A percentile compares a stretch with the other conserved stretches of the same genome.
Conservation (phyloP, 37 sponge, comb jelly and placozoan species). For the Bolinopsis microptera region DNA sequence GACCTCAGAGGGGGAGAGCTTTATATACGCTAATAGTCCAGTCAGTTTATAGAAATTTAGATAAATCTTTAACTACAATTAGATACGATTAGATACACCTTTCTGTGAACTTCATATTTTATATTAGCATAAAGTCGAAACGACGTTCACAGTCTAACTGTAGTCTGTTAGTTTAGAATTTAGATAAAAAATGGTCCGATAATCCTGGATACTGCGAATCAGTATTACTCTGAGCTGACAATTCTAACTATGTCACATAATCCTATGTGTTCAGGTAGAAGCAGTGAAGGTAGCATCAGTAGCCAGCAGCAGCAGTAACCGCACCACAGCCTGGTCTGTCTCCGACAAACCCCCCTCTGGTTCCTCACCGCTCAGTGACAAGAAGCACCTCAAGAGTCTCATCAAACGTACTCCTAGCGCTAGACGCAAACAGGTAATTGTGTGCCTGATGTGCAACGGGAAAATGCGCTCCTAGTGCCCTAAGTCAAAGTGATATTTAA, state of each 20-base stretch:
- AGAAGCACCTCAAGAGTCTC: background rate
- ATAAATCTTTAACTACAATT: too few species aligned
- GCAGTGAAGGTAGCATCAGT: conserved; percentile 51
- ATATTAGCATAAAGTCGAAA: too few species aligned
- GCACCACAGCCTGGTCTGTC: conserved; percentile 26
- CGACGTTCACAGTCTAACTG: too few species aligned
- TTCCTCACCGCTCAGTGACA: background rate
- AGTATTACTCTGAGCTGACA: too few species aligned
- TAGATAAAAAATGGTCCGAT: too few species aligned
- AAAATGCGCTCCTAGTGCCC: background rate
- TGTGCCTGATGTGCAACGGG: background rate
- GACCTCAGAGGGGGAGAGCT: conserved; percentile 10
- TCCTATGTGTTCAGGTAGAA: conserved; percentile 55
- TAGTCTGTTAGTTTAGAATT: too few species aligned
- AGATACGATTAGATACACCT: too few species aligned
- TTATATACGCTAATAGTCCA: background rate
- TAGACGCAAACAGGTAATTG: conserved; percentile 46
- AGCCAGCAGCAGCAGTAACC: background rate
- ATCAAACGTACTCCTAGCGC: conserved; percentile 58
- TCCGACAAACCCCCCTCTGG: background rate
- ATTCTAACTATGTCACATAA: too few species aligned
- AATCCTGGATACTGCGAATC: too few species aligned
- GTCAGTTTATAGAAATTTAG: background rate
- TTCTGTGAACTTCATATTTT: too few species aligned
- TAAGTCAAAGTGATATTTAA: too few species aligned